Evolutionary conservation across 2,888 invertebrate species (phyloP), one percentile per base, ranked within the genome.

Genomic region (Melanchra persicariae): DNA sequence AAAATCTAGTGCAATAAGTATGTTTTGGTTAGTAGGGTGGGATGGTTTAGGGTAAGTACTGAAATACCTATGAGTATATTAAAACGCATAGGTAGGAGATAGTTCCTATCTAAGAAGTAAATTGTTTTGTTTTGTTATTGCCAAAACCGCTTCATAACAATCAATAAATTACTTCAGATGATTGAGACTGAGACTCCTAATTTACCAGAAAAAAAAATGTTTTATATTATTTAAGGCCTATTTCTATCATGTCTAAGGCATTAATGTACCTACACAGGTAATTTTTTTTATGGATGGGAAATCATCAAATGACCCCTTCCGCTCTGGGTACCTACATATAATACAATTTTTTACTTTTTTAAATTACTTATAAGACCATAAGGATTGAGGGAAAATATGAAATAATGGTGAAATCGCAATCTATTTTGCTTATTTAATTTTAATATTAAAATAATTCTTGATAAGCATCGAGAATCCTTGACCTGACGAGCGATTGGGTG

Each of bases 381-480:
- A 1, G 10, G 17, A 15, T 74, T 66, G 15, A 17, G 5, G 17
- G 12, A 67, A 17, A 61, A 66, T 17, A 52, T 10, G 43, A n/a
- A 47, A 66, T 47, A 40, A 51, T 26, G 10, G 7, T 37, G n/a
- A 12, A 74, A 45, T 58, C 22, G 34, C 45, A 51, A 51, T 60
- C 9, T 43, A 55, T 70, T 54, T 58, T 40, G 52, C 22, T 24
- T 45, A 37, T 65, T 22, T 72, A 43, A 40, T 37, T 65, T 22
- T 72, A 43, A 40, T 40, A 40, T 40, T 40, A 40, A 40, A 43
- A 73, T 55, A 60, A 77, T 73, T 62, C 22, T 45, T 51, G 22
- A 57, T 64, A 64, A 57, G 24, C 57, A 70, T 74, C 70, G 60
- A 49, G 43, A 67, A 70, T 74, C 70, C 70, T 79, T 79, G 75